phyloP scores from a whole-genome alignment of 2,797 vertebrate genomes.

The Sphenodon punctatus region DNA sequence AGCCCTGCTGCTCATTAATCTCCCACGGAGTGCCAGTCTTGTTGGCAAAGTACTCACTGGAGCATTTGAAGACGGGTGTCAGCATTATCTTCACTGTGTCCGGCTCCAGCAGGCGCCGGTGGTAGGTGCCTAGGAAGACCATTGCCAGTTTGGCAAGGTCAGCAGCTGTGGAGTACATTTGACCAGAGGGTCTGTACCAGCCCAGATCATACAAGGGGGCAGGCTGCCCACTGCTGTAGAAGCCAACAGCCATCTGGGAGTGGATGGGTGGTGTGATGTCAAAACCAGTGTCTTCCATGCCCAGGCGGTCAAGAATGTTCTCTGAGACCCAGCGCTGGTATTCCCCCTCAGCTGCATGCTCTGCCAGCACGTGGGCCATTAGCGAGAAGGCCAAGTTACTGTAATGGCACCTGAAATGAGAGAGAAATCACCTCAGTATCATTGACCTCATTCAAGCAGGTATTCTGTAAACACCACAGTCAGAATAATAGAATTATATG shows the following conservation, averaged over 20 bases:
- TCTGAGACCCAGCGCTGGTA: slow-evolving; percentile 91
- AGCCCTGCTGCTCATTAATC: slow-evolving; percentile 87
- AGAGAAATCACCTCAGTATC: background rate
- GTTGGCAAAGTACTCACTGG: slow-evolving; percentile 90
- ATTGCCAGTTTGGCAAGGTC: slow-evolving; percentile 93
- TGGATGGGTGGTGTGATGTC: slow-evolving; percentile 82
- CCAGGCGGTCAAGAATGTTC: slow-evolving; percentile 88
- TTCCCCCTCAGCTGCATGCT: slow-evolving; percentile 79
- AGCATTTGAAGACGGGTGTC: slow-evolving; percentile 87
- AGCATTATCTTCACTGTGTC: slow-evolving; percentile 91
- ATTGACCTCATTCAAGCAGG: too few relatives aligned
- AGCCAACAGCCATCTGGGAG: slow-evolving; percentile 87
- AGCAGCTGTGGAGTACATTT: slow-evolving; percentile 93
- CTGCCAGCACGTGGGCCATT: slow-evolving; percentile 88
- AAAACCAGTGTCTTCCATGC: slow-evolving; percentile 93
- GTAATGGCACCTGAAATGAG: slow-evolving; percentile 88
- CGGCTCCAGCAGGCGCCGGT: slow-evolving; percentile 82
- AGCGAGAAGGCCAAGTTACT: slow-evolving; percentile 94
- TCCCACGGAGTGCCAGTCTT: slow-evolving; percentile 95
- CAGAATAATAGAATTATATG: too few relatives aligned
- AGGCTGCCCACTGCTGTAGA: slow-evolving; percentile 84
- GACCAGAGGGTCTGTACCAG: slow-evolving; percentile 94
- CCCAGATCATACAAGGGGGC: slow-evolving; percentile 93
- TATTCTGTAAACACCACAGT: background rate
- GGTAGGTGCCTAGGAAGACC: slow-evolving; percentile 87